Evolutionary conservation across 1,140 invertebrate genomes (phyloP), one percentile per base, ranked within the genome.

Genomic region (Heliconius melpomene): DNA sequence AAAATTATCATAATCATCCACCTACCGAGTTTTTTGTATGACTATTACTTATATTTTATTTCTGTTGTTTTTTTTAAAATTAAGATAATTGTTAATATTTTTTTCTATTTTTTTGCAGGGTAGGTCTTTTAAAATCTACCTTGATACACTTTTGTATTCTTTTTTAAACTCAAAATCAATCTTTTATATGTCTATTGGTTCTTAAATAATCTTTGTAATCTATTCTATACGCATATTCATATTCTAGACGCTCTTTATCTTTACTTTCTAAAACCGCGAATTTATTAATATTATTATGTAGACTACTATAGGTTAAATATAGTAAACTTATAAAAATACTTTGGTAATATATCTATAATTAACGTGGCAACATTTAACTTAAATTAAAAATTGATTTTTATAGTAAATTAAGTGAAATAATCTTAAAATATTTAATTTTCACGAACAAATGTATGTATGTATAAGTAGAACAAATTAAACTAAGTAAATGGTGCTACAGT

Each of bases 21-120:
- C 93, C 93, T 2, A 92, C 91, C 2, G 93, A 94, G 70, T 94
- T 93, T 75, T 94, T 94, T 86, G 93, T 94, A 81, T 94, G 89
- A 93, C 73, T 40, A 36, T 46, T 54, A 38, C 20, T 46, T 26
- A 16, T 52, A 52, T 74, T 8, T 26, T 66, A 29, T 13, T 66
- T 29, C 23, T 66, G 23, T 57, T 52, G 16, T 9, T 20, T 26
- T 13, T 66, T 26, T 13, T 66, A 29, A n/a, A 29, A 1, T 66
- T 52, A 20, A 18, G 50, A 66, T n/a, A 13, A 29, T 66, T 66
- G 1, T 29, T 29, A 16, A 66, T 66, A 66, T 66, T 66, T 66
- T n/a, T 74, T 52, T 74, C 5, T 13, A 1, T n/a, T 74, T 74
- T n/a, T 50, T 74, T 20, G 9, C 2, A 11, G 23, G n/a, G n/a